Evolutionary conservation across 2,888 invertebrate genomes (phyloP).

Genomic region (Cheiracanthium punctorium): DNA sequence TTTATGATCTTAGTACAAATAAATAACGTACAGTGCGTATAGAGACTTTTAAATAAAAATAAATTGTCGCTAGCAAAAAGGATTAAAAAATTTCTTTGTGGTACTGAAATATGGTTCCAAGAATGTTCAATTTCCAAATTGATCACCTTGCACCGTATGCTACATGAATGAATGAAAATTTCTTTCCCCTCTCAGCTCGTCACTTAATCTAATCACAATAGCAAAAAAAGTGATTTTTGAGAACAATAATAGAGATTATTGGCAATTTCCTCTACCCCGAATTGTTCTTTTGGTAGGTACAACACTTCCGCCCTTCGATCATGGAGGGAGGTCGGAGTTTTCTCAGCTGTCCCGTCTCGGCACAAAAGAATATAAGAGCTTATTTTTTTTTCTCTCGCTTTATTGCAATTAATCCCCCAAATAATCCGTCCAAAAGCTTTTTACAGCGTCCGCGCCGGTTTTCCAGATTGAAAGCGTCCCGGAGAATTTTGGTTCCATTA

Average conservation of each 20-base stretch:
- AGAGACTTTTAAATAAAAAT: no score
- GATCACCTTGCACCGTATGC: no score
- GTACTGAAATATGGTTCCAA: no score
- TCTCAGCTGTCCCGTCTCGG: slow-evolving; percentile 32
- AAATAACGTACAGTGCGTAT: no score
- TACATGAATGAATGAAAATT: no score
- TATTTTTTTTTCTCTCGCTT: slow-evolving; percentile 62
- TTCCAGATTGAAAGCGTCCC: slow-evolving; percentile 3
- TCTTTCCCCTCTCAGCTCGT: neutral
- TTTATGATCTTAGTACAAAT: no score
- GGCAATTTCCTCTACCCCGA: neutral
- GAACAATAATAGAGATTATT: slow-evolving; percentile 4
- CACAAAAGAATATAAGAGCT: slow-evolving; percentile 11
- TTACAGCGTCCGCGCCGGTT: slow-evolving; percentile 43
- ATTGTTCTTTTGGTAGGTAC: neutral
- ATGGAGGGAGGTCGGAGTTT: slow-evolving; percentile 12
- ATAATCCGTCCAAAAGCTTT: slow-evolving; percentile 54
- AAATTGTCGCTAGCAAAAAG: no score
- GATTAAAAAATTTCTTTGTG: no score
- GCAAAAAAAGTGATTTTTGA: neutral
- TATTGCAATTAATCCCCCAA: slow-evolving; percentile 67
- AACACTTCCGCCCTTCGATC: neutral
- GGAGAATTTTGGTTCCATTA: neutral
- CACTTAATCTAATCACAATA: neutral
- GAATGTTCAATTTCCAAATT: no score